phyloP scores from a whole-genome alignment of 2,113 vertebrate genomes.

The Hiodon tergisus region DNA sequence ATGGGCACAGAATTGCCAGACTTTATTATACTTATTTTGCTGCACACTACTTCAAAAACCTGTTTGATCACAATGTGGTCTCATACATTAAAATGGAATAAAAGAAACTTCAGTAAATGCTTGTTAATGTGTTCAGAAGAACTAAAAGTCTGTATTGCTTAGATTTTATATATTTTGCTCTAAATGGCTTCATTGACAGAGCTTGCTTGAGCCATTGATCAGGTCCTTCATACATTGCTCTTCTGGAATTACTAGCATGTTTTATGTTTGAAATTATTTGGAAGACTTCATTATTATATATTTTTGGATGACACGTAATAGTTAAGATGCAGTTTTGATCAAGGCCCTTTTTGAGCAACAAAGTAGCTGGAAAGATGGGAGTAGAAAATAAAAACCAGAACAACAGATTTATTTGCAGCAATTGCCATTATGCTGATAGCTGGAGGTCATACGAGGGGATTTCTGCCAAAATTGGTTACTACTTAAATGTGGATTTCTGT shows the following conservation, averaged over 20 bases:
- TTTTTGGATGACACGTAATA: constrained; percentile 22
- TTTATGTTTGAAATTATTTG: not conserved
- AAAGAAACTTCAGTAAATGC: no score
- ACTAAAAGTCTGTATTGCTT: no score
- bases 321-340: constrained; percentile 37
- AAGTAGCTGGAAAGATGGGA: constrained; percentile 30
- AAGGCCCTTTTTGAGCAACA: constrained; percentile 17
- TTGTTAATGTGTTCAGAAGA: no score
- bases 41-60: no score
- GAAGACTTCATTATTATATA: constrained; percentile 21
- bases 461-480: no score
- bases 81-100: no score
- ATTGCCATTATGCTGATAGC: not conserved
- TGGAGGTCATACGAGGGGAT: constrained; percentile 7
- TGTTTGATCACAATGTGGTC: no score
- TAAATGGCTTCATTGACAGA: not conserved
- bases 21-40: no score
- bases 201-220: not conserved
- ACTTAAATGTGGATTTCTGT: no score
- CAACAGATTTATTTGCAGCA: constrained; percentile 9
- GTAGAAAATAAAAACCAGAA: constrained; percentile 15
- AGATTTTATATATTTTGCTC: no score
- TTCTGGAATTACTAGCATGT: constrained; percentile 3
- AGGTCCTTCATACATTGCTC: not conserved
- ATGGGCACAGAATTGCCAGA: no score